Conservation (phyloP, 1,140 invertebrate species). For the Drosophila pseudoananassae region DNA sequence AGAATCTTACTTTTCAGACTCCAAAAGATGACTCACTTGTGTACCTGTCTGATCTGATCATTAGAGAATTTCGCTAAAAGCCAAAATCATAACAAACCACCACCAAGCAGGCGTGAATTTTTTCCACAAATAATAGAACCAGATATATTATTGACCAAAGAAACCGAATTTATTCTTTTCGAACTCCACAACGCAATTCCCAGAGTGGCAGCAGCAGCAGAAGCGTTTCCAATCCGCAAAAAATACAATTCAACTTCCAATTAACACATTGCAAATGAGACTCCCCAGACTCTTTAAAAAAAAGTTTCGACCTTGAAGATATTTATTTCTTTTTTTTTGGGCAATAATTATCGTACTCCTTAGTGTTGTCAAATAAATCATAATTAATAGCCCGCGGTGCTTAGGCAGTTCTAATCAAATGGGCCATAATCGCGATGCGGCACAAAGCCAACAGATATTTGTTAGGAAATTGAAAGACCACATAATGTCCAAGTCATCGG, state of each 20-base stretch:
- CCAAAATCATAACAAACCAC: slow-evolving; percentile 4
- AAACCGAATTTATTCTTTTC: slow-evolving; percentile 1
- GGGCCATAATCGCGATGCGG: slow-evolving; percentile 34
- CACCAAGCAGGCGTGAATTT: slow-evolving; percentile 15
- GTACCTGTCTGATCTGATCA: neutral
- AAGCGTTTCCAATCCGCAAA: slow-evolving; percentile 37
- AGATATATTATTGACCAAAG: slow-evolving; percentile 7
- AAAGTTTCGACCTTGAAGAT: slow-evolving; percentile 25
- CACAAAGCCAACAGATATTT: slow-evolving; percentile 3
- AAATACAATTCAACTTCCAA: slow-evolving; percentile 24
- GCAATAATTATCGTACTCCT: slow-evolving; percentile 40
- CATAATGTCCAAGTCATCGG: slow-evolving; percentile 44
- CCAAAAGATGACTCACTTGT: neutral
- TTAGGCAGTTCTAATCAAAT: slow-evolving; percentile 52
- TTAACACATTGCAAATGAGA: slow-evolving; percentile 44
- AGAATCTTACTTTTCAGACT: neutral
- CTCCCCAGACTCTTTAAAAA: slow-evolving; percentile 13
- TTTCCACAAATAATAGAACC: slow-evolving; percentile 32
- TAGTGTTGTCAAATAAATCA: slow-evolving; percentile 50
- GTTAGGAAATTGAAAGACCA: slow-evolving; percentile 34
- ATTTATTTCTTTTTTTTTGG: slow-evolving; percentile 7
- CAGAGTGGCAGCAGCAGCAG: neutral
- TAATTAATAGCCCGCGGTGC: slow-evolving; percentile 32
- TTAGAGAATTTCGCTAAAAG: neutral
- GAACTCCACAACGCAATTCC: slow-evolving; percentile 26